phyloP scores from a whole-genome alignment of 2,888 invertebrate genomes.

The Netelia fuscicornis region DNA sequence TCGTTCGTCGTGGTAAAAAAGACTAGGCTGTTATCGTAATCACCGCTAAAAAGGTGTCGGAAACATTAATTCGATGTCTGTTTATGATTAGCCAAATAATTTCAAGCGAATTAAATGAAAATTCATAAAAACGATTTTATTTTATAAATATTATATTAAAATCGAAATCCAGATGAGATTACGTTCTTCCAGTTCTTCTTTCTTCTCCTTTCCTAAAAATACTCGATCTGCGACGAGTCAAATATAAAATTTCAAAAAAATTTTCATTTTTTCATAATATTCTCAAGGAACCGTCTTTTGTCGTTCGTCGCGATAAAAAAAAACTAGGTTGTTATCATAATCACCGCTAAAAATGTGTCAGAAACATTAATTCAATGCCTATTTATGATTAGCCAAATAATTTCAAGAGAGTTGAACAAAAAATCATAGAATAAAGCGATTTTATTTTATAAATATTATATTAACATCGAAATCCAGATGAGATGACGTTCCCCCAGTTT shows the following conservation, averaged over 20 bases:
- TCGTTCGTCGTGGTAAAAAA: background rate
- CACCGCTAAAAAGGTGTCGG: constrained; percentile 17
- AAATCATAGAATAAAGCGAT: background rate
- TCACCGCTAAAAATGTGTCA: constrained; percentile 21
- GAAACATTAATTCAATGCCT: constrained; percentile 1
- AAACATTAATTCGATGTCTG: background rate
- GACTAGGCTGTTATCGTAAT: background rate
- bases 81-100: background rate
- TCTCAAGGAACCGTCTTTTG: constrained; percentile 25
- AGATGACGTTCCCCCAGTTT: too few species aligned
- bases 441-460: background rate
- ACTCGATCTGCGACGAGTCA: too few species aligned
- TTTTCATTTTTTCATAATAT: constrained; percentile 14
- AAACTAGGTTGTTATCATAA: background rate
- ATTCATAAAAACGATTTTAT: background rate
- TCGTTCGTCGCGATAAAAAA: background rate
- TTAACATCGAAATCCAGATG: too few species aligned
- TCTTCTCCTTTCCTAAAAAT: too few species aligned
- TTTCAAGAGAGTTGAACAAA: background rate
- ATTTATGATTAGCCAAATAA: background rate
- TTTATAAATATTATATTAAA: background rate
- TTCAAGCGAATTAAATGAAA: background rate
- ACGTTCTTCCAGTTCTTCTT: too few species aligned
- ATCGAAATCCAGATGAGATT: too few species aligned
- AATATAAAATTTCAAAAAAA: too few species aligned